Evolutionary conservation across 2,888 invertebrate species (phyloP).

Genomic region (Archips xylosteana): DNA sequence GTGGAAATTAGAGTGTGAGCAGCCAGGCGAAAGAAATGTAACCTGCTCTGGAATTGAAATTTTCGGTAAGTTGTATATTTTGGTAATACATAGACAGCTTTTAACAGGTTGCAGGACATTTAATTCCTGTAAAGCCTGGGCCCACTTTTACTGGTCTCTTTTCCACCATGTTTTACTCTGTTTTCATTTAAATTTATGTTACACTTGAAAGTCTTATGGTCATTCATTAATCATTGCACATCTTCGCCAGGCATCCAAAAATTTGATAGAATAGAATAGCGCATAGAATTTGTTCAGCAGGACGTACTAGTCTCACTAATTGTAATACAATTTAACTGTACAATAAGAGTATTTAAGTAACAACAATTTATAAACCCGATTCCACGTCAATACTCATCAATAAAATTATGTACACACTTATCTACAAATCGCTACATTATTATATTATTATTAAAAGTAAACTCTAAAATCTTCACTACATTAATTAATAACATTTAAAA

Average conservation of each 20-base stretch:
- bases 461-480: conserved; percentile 7
- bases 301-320: neutral
- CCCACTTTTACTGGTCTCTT: too few species aligned
- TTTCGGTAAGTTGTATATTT: too few species aligned
- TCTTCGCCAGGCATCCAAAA: neutral
- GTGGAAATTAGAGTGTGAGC: neutral
- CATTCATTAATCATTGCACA: neutral
- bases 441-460: neutral
- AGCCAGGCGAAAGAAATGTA: neutral
- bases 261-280: neutral
- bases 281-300: neutral
- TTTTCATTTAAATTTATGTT: neutral
- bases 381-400: conserved; percentile 6
- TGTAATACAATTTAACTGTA: neutral
- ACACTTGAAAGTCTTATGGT: neutral
- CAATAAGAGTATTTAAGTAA: conserved; percentile 14
- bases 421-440: conserved; percentile 2
- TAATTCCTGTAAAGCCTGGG: too few species aligned
- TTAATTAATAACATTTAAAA: conserved; percentile 15
- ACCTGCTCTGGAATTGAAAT: too few species aligned
- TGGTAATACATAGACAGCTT: too few species aligned
- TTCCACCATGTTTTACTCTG: neutral
- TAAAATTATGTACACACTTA: conserved; percentile 13
- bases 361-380: conserved; percentile 19
- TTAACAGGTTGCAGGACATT: too few species aligned